phyloP scores from a whole-genome alignment of 2,113 vertebrate genomes.

The Atractosteus spatula region DNA sequence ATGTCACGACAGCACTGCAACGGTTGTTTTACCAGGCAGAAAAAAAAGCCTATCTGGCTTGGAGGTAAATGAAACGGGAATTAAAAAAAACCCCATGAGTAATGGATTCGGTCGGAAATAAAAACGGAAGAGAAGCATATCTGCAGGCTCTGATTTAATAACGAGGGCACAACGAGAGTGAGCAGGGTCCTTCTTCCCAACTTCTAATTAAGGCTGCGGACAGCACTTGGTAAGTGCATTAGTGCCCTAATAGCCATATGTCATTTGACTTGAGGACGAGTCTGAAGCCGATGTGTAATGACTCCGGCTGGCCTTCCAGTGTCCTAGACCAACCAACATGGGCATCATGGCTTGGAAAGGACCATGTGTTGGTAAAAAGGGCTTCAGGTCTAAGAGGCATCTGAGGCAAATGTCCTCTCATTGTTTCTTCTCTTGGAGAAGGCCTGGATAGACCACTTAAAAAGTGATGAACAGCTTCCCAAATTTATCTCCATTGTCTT shows the following conservation, averaged over 20 bases:
- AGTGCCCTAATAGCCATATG: slow-evolving; percentile 30
- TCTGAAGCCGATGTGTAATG: slow-evolving; percentile 40
- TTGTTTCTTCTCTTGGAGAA: too few species aligned
- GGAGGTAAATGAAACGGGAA: slow-evolving; percentile 33
- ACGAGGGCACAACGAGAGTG: slow-evolving; percentile 51
- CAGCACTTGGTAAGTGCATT: slow-evolving; percentile 18
- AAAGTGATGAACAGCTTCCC: too few species aligned
- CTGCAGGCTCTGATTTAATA: slow-evolving; percentile 40
- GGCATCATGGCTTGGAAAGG: too few species aligned
- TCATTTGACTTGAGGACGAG: slow-evolving; percentile 42
- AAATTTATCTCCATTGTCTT: too few species aligned
- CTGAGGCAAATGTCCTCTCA: too few species aligned
- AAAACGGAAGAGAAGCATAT: slow-evolving; percentile 22
- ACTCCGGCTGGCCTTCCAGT: not conserved
- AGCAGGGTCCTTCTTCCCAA: slow-evolving; percentile 38
- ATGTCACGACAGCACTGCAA: slow-evolving; percentile 30
- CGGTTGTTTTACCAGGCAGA: slow-evolving; percentile 16
- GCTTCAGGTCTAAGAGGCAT: too few species aligned
- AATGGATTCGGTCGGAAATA: slow-evolving; percentile 2
- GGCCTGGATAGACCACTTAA: too few species aligned
- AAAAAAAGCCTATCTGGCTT: slow-evolving; percentile 12
- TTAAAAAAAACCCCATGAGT: not conserved
- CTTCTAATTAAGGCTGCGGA: slow-evolving; percentile 19
- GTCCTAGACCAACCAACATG: too few species aligned
- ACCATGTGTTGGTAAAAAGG: too few species aligned